Conservation (phyloP, 2,888 invertebrate genomes). For the Mystacides longicornis region DNA sequence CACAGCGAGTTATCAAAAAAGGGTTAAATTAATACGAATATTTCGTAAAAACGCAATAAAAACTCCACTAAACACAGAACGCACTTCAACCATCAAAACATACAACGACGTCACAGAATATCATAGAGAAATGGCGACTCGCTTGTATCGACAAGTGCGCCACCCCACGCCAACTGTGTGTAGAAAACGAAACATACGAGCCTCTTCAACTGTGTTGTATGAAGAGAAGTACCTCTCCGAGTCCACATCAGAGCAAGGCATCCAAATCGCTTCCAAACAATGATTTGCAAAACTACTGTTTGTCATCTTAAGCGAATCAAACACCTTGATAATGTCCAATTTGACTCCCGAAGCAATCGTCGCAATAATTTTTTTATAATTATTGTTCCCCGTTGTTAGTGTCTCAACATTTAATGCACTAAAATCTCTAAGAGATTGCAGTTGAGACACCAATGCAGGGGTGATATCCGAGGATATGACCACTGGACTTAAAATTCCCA, state of each 20-base stretch:
- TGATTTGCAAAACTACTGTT: no score
- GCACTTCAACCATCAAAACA: background rate
- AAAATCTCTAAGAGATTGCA: background rate
- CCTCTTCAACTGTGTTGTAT: background rate
- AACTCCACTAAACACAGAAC: background rate
- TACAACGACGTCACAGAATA: background rate
- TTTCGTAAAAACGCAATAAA: background rate
- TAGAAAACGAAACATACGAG: background rate
- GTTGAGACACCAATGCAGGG: no score
- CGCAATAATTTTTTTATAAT: slow-evolving; percentile 4
- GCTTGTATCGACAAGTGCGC: background rate
- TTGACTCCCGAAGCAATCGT: background rate
- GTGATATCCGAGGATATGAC: no score
- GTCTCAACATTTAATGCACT: background rate
- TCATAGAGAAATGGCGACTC: background rate
- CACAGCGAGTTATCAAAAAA: background rate
- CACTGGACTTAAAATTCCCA: background rate
- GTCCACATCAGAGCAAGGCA: slow-evolving; percentile 1
- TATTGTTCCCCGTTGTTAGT: background rate
- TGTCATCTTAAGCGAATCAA: background rate
- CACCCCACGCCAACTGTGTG: background rate
- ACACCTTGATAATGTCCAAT: background rate
- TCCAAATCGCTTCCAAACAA: background rate
- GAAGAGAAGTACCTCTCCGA: background rate
- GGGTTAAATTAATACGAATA: background rate